Evolutionary conservation across 2,113 vertebrate genomes (phyloP).

Genomic region (Nesoenas mayeri): DNA sequence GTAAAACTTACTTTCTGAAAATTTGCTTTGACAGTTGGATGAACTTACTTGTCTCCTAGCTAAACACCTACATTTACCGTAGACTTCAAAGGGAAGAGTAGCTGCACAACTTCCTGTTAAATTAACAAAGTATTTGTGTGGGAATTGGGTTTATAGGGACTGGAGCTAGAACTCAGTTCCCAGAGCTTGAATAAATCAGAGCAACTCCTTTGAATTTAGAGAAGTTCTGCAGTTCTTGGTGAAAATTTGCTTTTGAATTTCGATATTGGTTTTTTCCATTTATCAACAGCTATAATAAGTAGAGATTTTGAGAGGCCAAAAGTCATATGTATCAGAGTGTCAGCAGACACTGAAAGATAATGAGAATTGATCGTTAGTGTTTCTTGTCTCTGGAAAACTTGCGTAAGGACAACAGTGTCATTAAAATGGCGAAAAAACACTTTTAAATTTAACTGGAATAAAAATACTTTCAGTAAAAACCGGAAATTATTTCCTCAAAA

Average conservation of each 20-base stretch:
- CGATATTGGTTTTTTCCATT: background rate
- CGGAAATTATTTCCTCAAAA: background rate
- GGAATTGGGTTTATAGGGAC: background rate
- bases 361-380: background rate
- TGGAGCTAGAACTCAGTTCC: background rate
- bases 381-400: background rate
- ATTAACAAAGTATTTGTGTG: background rate
- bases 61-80: background rate
- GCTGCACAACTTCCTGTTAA: background rate
- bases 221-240: background rate
- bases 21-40: background rate
- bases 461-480: background rate
- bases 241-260: background rate
- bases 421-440: background rate
- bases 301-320: background rate
- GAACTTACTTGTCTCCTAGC: conserved; percentile 13
- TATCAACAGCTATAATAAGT: background rate
- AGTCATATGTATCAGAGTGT: background rate
- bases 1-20: background rate
- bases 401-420: background rate
- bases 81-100: conserved; percentile 14
- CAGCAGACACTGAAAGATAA: background rate
- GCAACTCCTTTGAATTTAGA: background rate
- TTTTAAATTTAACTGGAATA: background rate
- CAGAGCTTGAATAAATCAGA: background rate